Conservation (phyloP, 35 echinoderm and acorn worm species). For the Eucidaris tribuloides region DNA sequence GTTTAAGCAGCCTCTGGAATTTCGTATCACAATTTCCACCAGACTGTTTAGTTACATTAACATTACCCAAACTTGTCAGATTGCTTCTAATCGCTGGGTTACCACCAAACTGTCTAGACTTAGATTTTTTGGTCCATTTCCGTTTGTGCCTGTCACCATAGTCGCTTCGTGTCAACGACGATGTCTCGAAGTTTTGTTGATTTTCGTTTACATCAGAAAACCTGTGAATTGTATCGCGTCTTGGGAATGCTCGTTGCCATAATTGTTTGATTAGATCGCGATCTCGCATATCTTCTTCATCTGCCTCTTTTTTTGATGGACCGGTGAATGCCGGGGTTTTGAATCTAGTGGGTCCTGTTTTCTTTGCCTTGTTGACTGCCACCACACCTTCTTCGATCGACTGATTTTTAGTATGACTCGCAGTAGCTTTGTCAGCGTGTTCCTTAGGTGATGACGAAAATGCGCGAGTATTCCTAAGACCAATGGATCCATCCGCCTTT, state of each 20-base stretch:
- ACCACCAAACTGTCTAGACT: background rate
- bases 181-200: background rate
- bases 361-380: background rate
- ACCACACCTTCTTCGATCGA: background rate
- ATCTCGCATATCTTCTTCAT: background rate
- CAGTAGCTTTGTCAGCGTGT: background rate
- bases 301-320: background rate
- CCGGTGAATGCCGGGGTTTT: background rate
- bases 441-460: background rate
- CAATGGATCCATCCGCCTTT: background rate
- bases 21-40: background rate
- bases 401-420: background rate
- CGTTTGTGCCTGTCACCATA: background rate
- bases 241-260: background rate
- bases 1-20: conserved; percentile 18
- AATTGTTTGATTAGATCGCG: background rate
- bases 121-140: background rate
- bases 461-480: background rate
- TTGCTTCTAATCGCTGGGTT: conserved; percentile 2
- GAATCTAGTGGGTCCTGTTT: background rate
- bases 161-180: background rate
- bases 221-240: background rate
- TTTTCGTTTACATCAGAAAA: background rate
- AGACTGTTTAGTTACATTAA: background rate
- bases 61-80: background rate